Evolutionary conservation across 2,888 invertebrate genomes (phyloP).

Genomic region (Phalangium opilio): DNA sequence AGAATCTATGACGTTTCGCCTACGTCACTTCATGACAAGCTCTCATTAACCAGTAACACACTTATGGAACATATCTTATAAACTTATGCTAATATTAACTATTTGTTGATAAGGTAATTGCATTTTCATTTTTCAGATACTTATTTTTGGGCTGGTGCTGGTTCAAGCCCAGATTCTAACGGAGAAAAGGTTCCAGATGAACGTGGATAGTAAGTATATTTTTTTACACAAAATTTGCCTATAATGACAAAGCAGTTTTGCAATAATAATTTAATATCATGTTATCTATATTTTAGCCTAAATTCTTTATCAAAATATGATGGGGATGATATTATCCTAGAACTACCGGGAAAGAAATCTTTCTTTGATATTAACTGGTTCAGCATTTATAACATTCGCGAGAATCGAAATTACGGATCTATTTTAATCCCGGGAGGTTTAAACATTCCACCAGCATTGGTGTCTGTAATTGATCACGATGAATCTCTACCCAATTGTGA

Average conservation of each 20-base stretch:
- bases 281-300: background rate
- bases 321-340: slow-evolving; percentile 53
- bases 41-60: too few species aligned
- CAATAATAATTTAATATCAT: too few species aligned
- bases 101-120: background rate
- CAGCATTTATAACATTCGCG: slow-evolving; percentile 54
- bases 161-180: slow-evolving; percentile 66
- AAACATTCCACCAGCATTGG: slow-evolving; percentile 71
- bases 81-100: background rate
- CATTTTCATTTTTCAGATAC: slow-evolving; percentile 27
- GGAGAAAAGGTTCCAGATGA: slow-evolving; percentile 75
- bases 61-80: too few species aligned
- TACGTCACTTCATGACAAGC: too few species aligned
- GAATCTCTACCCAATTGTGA: slow-evolving; percentile 61
- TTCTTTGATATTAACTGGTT: slow-evolving; percentile 73
- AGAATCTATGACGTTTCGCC: too few species aligned
- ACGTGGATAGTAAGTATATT: slow-evolving; percentile 68
- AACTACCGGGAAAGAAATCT: slow-evolving; percentile 63
- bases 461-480: slow-evolving; percentile 37
- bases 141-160: slow-evolving; percentile 76
- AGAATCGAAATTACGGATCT: slow-evolving; percentile 51
- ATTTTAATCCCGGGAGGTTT: slow-evolving; percentile 60
- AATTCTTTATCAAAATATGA: background rate
- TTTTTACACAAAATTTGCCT: background rate
- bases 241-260: too few species aligned